phyloP scores from a whole-genome alignment of 2,888 invertebrate genomes.

The Pinctada fucata region DNA sequence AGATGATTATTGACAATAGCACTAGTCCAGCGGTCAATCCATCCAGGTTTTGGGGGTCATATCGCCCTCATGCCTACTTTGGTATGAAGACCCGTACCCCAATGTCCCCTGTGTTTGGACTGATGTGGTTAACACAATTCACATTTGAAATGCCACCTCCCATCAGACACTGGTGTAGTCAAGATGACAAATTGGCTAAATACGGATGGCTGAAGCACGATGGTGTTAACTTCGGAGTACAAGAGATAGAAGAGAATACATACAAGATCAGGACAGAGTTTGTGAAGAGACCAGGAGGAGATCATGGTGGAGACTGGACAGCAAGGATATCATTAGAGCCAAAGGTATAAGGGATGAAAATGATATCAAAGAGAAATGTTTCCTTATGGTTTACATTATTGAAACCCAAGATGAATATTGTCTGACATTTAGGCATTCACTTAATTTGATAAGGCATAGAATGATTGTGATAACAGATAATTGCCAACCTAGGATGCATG shows the following conservation, averaged over 20 bases:
- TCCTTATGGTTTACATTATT: background rate
- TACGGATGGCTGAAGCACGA: conserved; percentile 97
- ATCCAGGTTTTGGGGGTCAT: conserved; percentile 88
- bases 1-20: conserved; percentile 61
- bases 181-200: conserved; percentile 78
- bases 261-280: conserved; percentile 90
- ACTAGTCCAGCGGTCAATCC: conserved; percentile 59
- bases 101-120: conserved; percentile 91
- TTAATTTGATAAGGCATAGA: too few species aligned
- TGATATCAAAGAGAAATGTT: background rate
- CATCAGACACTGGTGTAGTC: conserved; percentile 84
- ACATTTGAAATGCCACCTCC: conserved; percentile 83
- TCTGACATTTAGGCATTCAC: too few species aligned
- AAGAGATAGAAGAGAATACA: conserved; percentile 89
- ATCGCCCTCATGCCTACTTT: conserved; percentile 79
- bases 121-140: conserved; percentile 96
- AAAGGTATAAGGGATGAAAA: conserved; percentile 22
- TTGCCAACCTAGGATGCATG: too few species aligned
- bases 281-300: conserved; percentile 88
- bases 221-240: conserved; percentile 92
- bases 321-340: conserved; percentile 83
- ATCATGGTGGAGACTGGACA: conserved; percentile 95
- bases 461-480: too few species aligned
- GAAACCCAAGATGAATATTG: too few species aligned
- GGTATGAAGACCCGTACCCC: conserved; percentile 91